These are phyloP conservation scores for Dinocampus coccinellae DNA, from an alignment of 2,888 invertebrate species.

Conservation along the genomic window DNA sequence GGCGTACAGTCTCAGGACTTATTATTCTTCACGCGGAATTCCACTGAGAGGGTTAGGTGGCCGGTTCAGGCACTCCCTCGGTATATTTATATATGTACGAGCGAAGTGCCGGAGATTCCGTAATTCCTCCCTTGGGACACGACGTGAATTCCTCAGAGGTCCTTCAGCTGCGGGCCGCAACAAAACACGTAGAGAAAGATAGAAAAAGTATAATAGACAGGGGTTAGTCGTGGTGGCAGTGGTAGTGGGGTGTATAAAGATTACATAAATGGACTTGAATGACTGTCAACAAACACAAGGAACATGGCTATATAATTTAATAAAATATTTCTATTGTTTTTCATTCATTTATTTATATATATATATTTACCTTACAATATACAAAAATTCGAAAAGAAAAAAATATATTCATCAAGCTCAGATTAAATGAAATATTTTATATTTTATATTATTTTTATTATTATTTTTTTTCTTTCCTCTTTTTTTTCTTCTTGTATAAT, in stretches of 20 bases:
- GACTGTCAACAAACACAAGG: neutral
- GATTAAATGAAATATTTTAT: too few species aligned
- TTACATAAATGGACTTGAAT: neutral
- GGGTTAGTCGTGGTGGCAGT: too few species aligned
- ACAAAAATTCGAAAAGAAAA: too few species aligned
- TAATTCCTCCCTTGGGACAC: slow-evolving; percentile 43
- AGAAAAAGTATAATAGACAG: too few species aligned
- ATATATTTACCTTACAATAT: too few species aligned
- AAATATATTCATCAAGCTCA: too few species aligned
- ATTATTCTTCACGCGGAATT: slow-evolving; percentile 34
- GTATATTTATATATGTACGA: slow-evolving; percentile 35
- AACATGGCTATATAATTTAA: neutral
- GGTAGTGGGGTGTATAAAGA: too few species aligned
- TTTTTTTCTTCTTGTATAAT: too few species aligned
- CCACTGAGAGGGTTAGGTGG: slow-evolving; percentile 25
- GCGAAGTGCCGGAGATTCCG: slow-evolving; percentile 50
- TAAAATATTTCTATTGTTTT: neutral
- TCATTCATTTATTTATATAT: too few species aligned
- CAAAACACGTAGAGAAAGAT: slow-evolving; percentile 5
- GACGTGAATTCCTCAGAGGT: slow-evolving; percentile 53
- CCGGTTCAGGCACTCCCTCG: slow-evolving; percentile 2
- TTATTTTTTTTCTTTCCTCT: too few species aligned
- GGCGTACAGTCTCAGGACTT: slow-evolving; percentile 7
- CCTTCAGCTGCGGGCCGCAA: slow-evolving; percentile 30
- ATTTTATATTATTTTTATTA: too few species aligned